phyloP scores from a whole-genome alignment of 2,888 invertebrate species.

The Dorcus parallelipipedus region DNA sequence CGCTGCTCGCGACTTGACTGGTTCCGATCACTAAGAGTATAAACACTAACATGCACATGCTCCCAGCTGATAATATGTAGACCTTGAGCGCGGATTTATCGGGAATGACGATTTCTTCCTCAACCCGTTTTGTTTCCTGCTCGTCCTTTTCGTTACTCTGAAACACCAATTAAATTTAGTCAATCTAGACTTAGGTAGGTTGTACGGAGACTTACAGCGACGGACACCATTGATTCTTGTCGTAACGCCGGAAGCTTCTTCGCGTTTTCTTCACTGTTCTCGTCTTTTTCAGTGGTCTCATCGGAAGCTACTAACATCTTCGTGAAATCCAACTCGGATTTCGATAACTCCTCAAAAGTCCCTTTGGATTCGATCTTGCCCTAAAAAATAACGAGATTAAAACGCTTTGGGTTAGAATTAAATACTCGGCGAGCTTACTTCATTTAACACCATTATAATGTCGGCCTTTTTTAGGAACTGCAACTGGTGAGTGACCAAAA shows the following conservation, averaged over 20 bases:
- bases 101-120: constrained; percentile 23
- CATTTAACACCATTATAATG: constrained; percentile 53
- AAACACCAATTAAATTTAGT: background rate
- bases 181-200: background rate
- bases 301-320: constrained; percentile 43
- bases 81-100: constrained; percentile 17
- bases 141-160: constrained; percentile 28
- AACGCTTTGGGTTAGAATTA: background rate
- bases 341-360: constrained; percentile 56
- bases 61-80: constrained; percentile 25
- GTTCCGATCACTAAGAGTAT: constrained; percentile 14
- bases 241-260: constrained; percentile 13
- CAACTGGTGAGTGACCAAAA: constrained; percentile 70
- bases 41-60: constrained; percentile 17
- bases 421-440: constrained; percentile 42
- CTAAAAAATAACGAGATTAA: constrained; percentile 35
- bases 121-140: constrained; percentile 23
- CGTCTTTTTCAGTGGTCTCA: constrained; percentile 37
- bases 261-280: constrained; percentile 38
- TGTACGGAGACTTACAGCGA: constrained; percentile 19
- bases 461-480: constrained; percentile 60
- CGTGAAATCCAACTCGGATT: constrained; percentile 60
- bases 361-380: constrained; percentile 59
- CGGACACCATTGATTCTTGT: constrained; percentile 27
- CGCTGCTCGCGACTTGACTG: constrained; percentile 23